Evolutionary conservation across 2,113 vertebrate species (phyloP), one percentile per base, ranked within the genome.

Genomic region (Bolborhynchus lineola): DNA sequence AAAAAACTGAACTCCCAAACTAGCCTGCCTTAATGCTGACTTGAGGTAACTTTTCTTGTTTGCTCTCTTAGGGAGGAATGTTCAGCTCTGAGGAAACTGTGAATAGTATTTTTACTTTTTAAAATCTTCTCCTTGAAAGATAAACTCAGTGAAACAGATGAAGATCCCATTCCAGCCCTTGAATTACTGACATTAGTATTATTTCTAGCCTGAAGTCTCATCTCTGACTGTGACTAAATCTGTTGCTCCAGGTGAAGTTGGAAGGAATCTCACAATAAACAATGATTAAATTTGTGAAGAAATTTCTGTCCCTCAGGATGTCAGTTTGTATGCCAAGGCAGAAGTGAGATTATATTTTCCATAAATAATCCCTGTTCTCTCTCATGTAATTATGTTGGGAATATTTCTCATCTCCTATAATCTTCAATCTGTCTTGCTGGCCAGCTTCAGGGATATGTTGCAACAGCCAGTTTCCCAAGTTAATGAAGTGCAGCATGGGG

Each of bases 81-180:
- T 80, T 96, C 75, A 97, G 70, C n/a, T 96, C 95, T 53, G 87
- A 97, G 44, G 87, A 98, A 97, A 46, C 69, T 59, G 49, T 89
- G 91, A 95, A 47, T 41, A 89, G 15, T 47, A 31, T 28, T 81
- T 64, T 75, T 53, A 68, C 10, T 72, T 70, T 52, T 79, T 7
- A n/a, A 29, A 63, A 46, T 49, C 46, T 94, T 83, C 6, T 0
- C 49, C 47, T 29, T 86, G 52, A 63, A 65, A 68, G 15, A 59
- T 21, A 65, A 88, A 41, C 5, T 68, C 39, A 25, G 17, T 53
- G 15, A 74, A 85, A 75, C 16, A 49, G 33, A 69, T 72, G 8
- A 90, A 79, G 37, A 50, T 28, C 28, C 53, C 31, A 29, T 18
- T 33, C 13, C 4, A 33, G 9, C 28, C 7, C n/a, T 29, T 52